Conservation (phyloP, 2,888 invertebrate genomes). For the Smittia sp. region DNA sequence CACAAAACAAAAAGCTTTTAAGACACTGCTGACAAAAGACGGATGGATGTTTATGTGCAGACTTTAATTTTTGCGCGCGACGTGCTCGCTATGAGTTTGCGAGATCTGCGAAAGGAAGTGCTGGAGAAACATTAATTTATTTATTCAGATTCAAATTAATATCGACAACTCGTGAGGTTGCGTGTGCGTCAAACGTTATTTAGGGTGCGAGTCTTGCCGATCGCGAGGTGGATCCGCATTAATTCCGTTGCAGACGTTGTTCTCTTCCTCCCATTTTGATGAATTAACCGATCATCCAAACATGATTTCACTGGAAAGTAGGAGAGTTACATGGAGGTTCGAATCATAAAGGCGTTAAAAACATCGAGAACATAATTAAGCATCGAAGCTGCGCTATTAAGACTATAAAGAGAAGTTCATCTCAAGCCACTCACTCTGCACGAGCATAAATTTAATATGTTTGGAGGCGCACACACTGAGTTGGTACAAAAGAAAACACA, state of each 20-base stretch:
- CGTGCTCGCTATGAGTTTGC: background rate
- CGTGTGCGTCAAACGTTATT: background rate
- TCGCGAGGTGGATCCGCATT: no score
- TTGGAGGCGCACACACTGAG: constrained; percentile 3
- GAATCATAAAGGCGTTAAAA: constrained; percentile 22
- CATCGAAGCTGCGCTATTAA: constrained; percentile 4
- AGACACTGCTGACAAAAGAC: constrained; percentile 1
- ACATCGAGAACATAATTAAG: constrained; percentile 22
- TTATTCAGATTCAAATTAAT: background rate
- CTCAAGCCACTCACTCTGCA: background rate
- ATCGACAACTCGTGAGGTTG: background rate
- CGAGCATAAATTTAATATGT: constrained; percentile 6
- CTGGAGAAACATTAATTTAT: background rate
- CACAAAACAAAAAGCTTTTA: background rate
- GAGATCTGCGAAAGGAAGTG: constrained; percentile 2
- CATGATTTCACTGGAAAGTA: constrained; percentile 22
- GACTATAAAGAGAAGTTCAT: constrained; percentile 7
- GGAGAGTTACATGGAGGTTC: background rate
- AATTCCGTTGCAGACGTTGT: no score
- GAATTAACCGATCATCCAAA: constrained; percentile 30
- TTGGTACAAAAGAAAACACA: background rate
- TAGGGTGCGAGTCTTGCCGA: no score
- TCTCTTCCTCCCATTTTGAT: background rate
- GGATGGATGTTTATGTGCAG: constrained; percentile 16
- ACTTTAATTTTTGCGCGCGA: background rate